Conservation (phyloP, 2,113 vertebrate genomes). For the Lipophrys pholis region DNA sequence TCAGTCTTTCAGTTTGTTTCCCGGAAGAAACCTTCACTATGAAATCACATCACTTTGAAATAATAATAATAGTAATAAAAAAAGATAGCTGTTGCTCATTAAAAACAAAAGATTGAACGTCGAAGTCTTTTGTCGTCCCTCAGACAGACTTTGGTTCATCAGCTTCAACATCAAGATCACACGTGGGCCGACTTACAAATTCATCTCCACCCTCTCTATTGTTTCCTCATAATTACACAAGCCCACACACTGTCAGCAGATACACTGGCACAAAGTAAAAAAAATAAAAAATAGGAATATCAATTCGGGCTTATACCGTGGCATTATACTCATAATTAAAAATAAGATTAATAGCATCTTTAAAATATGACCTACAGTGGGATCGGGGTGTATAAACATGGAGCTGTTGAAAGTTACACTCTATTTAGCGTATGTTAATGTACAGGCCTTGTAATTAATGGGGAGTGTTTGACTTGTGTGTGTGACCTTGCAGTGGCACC, state of each 20-base stretch:
- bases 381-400: slow-evolving; percentile 42
- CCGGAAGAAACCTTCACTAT: background rate
- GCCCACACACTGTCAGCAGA: slow-evolving; percentile 44
- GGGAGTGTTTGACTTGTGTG: slow-evolving; percentile 8
- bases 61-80: background rate
- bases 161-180: background rate
- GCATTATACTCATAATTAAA: slow-evolving; percentile 67
- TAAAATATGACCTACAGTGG: slow-evolving; percentile 57
- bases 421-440: slow-evolving; percentile 36
- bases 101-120: background rate
- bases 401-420: slow-evolving; percentile 1
- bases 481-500: slow-evolving; percentile 49
- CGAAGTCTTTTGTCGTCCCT: background rate
- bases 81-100: background rate
- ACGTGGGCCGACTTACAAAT: slow-evolving; percentile 1
- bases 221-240: slow-evolving; percentile 41
- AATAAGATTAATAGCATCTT: slow-evolving; percentile 65
- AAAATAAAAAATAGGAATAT: slow-evolving; percentile 33
- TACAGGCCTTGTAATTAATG: slow-evolving; percentile 48
- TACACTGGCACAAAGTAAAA: background rate
- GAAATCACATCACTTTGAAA: background rate
- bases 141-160: background rate
- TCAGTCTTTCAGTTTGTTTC: background rate
- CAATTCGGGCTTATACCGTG: slow-evolving; percentile 42
- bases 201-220: slow-evolving; percentile 1